Base-by-base conservation (phyloP, 2,888 invertebrate genomes). In the Periphyllus acericola region DNA sequence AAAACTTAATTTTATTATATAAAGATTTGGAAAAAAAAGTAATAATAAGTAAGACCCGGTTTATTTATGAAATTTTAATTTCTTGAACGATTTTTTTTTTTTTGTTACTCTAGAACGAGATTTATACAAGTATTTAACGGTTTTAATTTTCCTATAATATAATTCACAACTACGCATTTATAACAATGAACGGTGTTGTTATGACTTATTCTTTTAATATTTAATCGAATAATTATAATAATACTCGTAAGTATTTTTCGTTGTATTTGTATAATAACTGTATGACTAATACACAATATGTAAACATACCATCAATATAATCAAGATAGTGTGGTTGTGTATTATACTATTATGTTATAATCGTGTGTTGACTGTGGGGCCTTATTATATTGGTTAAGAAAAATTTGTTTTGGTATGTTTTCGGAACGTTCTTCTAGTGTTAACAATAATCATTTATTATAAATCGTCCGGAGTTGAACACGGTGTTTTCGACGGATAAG, bases 401-500 rank as follows among this genome's bases (percentile, higher is more conserved):
- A 29, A 82, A 71, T 52, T 46, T 71, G 81, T 68, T 71, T 81
- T 29, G 34, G 29, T 81, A 68, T 81, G 19, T 72, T 83, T 72
- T 83, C 19, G 34, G 36, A 80, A 79, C 0, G 34, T 55, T 34
- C 36, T 60, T n/a, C n/a, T 80, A 34, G 68, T 32, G 68, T 81
- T 66, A 68, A 81, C 68, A 68, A 32, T 46, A 32, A 68, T 21
- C 46, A 68, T 52, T 79, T 55, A 32, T 78, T 34, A 34, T 36
- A 52, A 71, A 72, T 72, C 52, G 71, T 72, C 72, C 52, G 1
- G 55, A 36, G 46, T 81, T 81, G 46, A 66, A 40, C 25, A 32
- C n/a, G n/a, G 55, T 74, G n/a, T 76, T 76, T 76, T 76, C 4
- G 34, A 84, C 76, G 76, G 46, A 66, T 84, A 76, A 84, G 46